A percentile compares a stretch with the other conserved stretches of the same genome.
Evolutionary conservation across 2,888 invertebrate species (phyloP).

Genomic region (Hemistola chrysoprasaria): DNA sequence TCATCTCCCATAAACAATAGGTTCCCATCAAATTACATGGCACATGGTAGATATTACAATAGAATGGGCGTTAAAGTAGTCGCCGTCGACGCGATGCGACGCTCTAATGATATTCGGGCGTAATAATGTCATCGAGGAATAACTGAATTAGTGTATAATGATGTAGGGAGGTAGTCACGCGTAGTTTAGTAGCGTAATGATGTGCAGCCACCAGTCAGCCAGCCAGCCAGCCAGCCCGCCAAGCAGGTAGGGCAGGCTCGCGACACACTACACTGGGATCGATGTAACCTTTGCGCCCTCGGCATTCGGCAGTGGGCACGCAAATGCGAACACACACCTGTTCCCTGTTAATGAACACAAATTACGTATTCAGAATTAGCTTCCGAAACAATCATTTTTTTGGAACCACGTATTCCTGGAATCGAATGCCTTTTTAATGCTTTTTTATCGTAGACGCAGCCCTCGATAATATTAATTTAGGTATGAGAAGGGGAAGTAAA

Average conservation of each 20-base stretch:
- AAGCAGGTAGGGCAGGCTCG: slow-evolving; percentile 46
- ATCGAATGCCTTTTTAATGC: no score
- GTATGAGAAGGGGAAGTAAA: no score
- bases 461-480: no score
- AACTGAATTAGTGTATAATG: slow-evolving; percentile 55
- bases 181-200: slow-evolving; percentile 53
- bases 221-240: slow-evolving; percentile 1
- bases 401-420: no score
- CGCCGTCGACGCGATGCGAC: slow-evolving; percentile 41
- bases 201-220: no score
- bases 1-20: slow-evolving; percentile 39
- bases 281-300: slow-evolving; percentile 48
- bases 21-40: slow-evolving; percentile 30
- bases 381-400: no score
- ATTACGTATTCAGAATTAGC: no score
- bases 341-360: no score
- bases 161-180: no score
- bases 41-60: slow-evolving; percentile 35
- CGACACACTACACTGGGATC: slow-evolving; percentile 45
- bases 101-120: slow-evolving; percentile 48
- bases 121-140: slow-evolving; percentile 58
- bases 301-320: slow-evolving; percentile 26
- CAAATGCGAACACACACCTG: slow-evolving; percentile 34
- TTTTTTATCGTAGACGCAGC: no score
- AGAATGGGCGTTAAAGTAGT: slow-evolving; percentile 49